Evolutionary conservation across 2,888 invertebrate genomes (phyloP).

Genomic region (Carabus problematicus): DNA sequence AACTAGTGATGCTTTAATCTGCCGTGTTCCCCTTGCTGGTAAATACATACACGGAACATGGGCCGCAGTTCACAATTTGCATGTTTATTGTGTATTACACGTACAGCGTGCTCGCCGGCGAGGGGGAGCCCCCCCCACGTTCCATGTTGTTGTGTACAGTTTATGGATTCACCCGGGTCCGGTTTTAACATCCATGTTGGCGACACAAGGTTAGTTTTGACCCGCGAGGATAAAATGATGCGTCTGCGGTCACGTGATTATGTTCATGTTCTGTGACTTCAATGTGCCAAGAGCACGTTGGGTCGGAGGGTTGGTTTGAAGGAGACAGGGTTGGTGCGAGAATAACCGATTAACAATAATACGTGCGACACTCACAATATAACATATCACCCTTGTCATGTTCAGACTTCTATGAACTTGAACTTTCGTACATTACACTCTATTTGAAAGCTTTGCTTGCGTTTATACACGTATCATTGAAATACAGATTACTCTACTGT

Average conservation of each 20-base stretch:
- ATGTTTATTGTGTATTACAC: constrained; percentile 25
- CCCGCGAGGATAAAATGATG: not conserved
- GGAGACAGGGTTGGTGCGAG: too few relatives aligned
- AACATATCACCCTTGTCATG: too few relatives aligned
- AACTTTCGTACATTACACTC: too few relatives aligned
- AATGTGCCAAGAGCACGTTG: not conserved
- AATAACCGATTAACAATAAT: too few relatives aligned
- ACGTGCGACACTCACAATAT: too few relatives aligned
- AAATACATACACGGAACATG: not conserved
- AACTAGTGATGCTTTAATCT: constrained; percentile 21
- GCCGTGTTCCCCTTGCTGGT: constrained; percentile 2
- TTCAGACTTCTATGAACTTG: too few relatives aligned
- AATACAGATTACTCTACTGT: too few relatives aligned
- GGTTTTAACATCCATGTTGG: not conserved
- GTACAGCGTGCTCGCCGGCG: not conserved
- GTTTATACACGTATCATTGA: too few relatives aligned
- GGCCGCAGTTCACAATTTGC: constrained; percentile 19
- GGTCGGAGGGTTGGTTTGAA: too few relatives aligned
- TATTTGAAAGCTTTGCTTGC: too few relatives aligned
- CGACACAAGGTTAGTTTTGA: constrained; percentile 1
- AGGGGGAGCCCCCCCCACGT: not conserved
- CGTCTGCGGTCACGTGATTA: constrained; percentile 8
- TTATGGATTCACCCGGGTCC: not conserved
- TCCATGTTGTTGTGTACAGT: not conserved
- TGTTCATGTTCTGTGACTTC: constrained; percentile 1